These are phyloP conservation scores for Penaeus chinensis DNA, from an alignment of 1,140 invertebrate genomes.

Conservation along the genomic window DNA sequence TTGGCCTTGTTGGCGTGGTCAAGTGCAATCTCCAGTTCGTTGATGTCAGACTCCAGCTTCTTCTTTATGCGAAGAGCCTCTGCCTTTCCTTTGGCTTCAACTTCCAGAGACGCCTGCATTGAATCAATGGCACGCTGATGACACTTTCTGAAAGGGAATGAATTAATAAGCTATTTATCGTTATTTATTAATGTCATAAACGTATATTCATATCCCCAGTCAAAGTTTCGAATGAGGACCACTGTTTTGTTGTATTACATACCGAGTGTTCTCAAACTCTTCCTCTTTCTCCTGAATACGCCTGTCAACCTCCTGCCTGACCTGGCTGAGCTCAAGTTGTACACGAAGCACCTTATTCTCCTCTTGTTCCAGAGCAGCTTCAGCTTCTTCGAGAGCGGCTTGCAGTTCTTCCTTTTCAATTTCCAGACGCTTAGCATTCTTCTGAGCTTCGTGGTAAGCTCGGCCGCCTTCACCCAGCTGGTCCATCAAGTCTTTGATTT, in stretches of 20 bases:
- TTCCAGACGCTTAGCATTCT: slow-evolving; percentile 73
- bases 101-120: slow-evolving; percentile 35
- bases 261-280: slow-evolving; percentile 45
- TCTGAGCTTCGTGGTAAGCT: slow-evolving; percentile 74
- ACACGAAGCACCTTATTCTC: slow-evolving; percentile 42
- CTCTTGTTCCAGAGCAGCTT: slow-evolving; percentile 45
- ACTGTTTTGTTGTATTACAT: slow-evolving; percentile 71
- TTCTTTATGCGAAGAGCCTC: slow-evolving; percentile 46
- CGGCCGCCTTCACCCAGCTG: slow-evolving; percentile 69
- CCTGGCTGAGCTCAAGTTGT: slow-evolving; percentile 43
- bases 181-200: background rate
- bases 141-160: slow-evolving; percentile 67
- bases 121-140: slow-evolving; percentile 42
- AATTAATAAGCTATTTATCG: background rate
- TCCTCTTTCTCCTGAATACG: slow-evolving; percentile 54
- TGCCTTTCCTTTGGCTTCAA: slow-evolving; percentile 41
- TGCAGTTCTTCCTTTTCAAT: slow-evolving; percentile 77
- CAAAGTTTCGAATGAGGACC: slow-evolving; percentile 73
- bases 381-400: slow-evolving; percentile 71
- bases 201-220: slow-evolving; percentile 70
- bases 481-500: slow-evolving; percentile 66
- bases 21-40: slow-evolving; percentile 69
- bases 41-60: slow-evolving; percentile 50
- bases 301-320: slow-evolving; percentile 47
- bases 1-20: slow-evolving; percentile 72